A percentile compares a stretch with the other conserved stretches of the same genome.
Evolutionary conservation across 2,797 vertebrate species (phyloP).

Genomic region (Lepilemur septentrionalis): DNA sequence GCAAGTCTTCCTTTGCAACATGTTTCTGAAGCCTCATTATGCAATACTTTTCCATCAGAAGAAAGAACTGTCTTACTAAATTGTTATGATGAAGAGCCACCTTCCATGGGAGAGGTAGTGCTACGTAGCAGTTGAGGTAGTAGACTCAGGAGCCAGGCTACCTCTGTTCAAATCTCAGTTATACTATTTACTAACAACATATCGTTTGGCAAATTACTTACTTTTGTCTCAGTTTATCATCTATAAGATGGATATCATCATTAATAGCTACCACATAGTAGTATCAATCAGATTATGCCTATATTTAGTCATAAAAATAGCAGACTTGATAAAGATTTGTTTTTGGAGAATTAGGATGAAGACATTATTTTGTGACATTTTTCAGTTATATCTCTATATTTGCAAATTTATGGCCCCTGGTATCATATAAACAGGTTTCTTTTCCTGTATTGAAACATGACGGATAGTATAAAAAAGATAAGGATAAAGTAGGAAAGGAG

Average conservation of each 20-base stretch:
- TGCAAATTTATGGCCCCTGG: not conserved
- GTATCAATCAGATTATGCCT: not conserved
- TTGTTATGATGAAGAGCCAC: not conserved
- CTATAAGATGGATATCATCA: not conserved
- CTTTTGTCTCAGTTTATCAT: not conserved
- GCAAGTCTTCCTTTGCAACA: not conserved
- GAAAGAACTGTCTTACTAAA: not conserved
- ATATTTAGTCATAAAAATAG: not conserved
- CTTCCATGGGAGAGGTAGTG: not conserved
- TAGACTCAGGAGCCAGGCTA: not conserved
- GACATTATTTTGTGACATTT: not conserved
- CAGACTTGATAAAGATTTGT: not conserved
- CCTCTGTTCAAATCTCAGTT: not conserved
- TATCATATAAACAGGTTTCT: not conserved
- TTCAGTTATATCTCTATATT: not conserved
- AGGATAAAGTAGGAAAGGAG: not conserved
- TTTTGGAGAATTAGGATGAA: not conserved
- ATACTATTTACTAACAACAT: not conserved
- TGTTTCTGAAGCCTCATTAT: not conserved
- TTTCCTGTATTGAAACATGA: not conserved
- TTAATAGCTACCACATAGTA: not conserved
- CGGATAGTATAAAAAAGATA: not conserved
- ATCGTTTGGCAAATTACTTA: not conserved
- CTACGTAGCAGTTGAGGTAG: not conserved
- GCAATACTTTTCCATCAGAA: not conserved